Percentiles rank a stretch among this genome's conserved stretches.
Evolutionary conservation across 2,113 vertebrate genomes (phyloP).

Genomic region (Callocephalon fimbriatum): DNA sequence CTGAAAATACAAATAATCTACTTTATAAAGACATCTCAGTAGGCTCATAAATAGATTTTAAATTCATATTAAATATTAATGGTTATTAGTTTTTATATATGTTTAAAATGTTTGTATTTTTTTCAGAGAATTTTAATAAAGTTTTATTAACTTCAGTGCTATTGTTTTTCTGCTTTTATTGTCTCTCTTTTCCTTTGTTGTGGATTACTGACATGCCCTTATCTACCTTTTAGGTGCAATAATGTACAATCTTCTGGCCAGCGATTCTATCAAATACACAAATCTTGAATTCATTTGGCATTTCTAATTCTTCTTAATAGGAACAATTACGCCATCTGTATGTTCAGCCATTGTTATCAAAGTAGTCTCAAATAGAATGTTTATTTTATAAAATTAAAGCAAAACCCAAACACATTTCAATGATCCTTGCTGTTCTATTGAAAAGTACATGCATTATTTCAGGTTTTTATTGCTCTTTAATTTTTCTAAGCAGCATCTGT

Average conservation of each 20-base stretch:
- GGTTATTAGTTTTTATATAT: not conserved
- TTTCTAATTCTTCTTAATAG: not conserved
- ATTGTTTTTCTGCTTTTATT: not conserved
- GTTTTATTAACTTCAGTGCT: not conserved
- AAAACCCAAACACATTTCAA: not conserved
- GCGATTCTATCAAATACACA: not conserved
- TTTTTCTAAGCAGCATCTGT: not conserved
- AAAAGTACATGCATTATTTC: not conserved
- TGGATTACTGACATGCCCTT: not conserved
- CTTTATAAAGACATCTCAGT: not conserved
- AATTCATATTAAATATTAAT: no score
- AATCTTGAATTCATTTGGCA: not conserved
- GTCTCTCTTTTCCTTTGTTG: not conserved
- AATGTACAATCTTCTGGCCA: not conserved
- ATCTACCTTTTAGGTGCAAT: not conserved
- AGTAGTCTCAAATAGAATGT: not conserved
- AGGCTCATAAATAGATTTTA: no score
- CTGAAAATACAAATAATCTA: not conserved
- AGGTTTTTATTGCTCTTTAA: not conserved
- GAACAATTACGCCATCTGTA: not conserved
- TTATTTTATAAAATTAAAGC: not conserved
- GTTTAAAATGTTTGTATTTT: not conserved
- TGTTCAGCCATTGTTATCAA: not conserved
- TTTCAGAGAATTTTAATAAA: not conserved
- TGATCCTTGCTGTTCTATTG: not conserved